Base-by-base conservation (phyloP, 2,113 vertebrate genomes). In the Rafetus swinhoei region DNA sequence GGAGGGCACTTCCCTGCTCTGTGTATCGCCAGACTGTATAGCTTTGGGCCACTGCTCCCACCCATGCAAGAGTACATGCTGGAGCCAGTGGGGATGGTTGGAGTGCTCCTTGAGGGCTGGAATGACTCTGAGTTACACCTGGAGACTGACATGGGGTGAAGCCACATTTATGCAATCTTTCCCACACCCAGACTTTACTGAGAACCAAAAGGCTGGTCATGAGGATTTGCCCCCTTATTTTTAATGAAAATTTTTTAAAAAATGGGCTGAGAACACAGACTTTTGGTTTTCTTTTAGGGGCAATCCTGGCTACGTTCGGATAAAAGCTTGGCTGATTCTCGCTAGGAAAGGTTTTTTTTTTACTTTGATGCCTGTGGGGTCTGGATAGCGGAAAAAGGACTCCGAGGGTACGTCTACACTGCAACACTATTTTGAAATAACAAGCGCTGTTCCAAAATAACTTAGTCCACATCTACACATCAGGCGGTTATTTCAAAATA, bases 81-180 rank as follows among this genome's bases (percentile, higher is more conserved):
- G 81, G 25, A 56, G 87, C 9, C 13, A 76, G 7, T 29, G 27
- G 9, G 39, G 24, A 76, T 74, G 35, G 35, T 35, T 72, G 19
- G 18, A 55, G 82, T 3, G 57, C 8, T 69, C 55, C 55, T 11
- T 2, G 32, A 74, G 72, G 72, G 1, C 5, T 0, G 29, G 11
- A 62, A 53, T 62, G 10, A 2, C 9, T 3, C 1, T 3, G 0
- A 29, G 0, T 0, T 3, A 90, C 0, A 4, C 86, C 53, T 91
- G 55, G 53, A 92, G 76, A 85, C 8, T 32, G 91, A 32, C 3
- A 84, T 32, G 29, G 7, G 27, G 27, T 94, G 76, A 93, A 91
- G 32, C 82, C 79, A 54, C 45, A 15, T 95, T 81, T 87, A 12
- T 86, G 53, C 87, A 91, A 59, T n/a, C 86, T 50, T 62, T 94